These are phyloP conservation scores for Drosophila takahashii DNA, from an alignment of 1,140 invertebrate species.

Conservation along the genomic window DNA sequence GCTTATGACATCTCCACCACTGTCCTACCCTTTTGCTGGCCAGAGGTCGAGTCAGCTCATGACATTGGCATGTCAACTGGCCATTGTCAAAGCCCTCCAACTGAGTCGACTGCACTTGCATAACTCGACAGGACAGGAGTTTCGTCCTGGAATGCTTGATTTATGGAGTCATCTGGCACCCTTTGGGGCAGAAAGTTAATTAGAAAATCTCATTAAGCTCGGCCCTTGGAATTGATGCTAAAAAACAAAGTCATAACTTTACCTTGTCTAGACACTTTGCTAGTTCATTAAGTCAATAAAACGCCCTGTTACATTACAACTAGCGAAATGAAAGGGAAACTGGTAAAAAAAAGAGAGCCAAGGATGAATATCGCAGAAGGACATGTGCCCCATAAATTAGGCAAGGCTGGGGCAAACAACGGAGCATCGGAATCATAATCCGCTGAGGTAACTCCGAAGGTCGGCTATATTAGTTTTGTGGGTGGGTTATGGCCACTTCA, in stretches of 20 bases:
- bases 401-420: constrained; percentile 8
- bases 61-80: constrained; percentile 52
- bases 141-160: constrained; percentile 10
- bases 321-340: not conserved
- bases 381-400: constrained; percentile 54
- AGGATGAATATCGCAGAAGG: constrained; percentile 25
- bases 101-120: constrained; percentile 46
- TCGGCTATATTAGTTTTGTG: constrained; percentile 32
- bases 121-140: not conserved
- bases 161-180: constrained; percentile 9
- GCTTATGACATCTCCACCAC: constrained; percentile 10
- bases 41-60: constrained; percentile 14
- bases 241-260: constrained; percentile 31
- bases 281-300: not conserved
- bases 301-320: not conserved
- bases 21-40: not conserved
- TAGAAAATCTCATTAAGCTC: constrained; percentile 21
- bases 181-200: constrained; percentile 13
- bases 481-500: constrained; percentile 9
- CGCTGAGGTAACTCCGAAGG: constrained; percentile 20
- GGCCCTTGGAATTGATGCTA: constrained; percentile 10
- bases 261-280: constrained; percentile 6
- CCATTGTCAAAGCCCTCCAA: constrained; percentile 20
- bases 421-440: constrained; percentile 46
- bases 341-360: constrained; percentile 4